Conservation (phyloP, 1,140 invertebrate species). For the Drosophila kohkoa region DNA sequence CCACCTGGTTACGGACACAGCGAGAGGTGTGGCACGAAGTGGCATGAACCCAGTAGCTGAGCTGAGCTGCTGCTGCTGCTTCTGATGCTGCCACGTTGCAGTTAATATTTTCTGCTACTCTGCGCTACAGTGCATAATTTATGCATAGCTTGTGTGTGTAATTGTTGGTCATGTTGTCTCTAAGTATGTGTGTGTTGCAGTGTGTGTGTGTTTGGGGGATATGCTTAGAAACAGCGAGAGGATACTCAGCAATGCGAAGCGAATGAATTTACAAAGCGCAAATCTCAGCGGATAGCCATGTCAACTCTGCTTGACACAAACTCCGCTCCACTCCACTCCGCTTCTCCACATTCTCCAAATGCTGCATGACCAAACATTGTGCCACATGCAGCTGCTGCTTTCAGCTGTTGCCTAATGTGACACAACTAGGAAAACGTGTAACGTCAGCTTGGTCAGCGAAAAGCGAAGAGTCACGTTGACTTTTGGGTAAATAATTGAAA, state of each 20-base stretch:
- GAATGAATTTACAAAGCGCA: slow-evolving; percentile 62
- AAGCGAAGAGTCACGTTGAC: slow-evolving; percentile 14
- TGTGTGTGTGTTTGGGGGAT: slow-evolving; percentile 36
- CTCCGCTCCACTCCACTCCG: slow-evolving; percentile 11
- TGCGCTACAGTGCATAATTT: slow-evolving; percentile 75
- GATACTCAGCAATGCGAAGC: slow-evolving; percentile 17
- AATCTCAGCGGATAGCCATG: slow-evolving; percentile 56
- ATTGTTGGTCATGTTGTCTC: slow-evolving; percentile 10
- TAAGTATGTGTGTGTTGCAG: slow-evolving; percentile 15
- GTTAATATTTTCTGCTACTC: slow-evolving; percentile 78
- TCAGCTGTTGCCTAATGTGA: slow-evolving; percentile 29
- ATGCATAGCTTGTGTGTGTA: slow-evolving; percentile 52
- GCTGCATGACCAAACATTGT: slow-evolving; percentile 23
- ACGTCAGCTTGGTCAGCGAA: slow-evolving; percentile 42
- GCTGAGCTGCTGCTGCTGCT: too few relatives aligned
- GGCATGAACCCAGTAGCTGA: background rate
- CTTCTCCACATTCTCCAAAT: slow-evolving; percentile 37
- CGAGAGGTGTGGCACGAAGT: slow-evolving; percentile 6
- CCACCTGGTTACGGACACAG: slow-evolving; percentile 51
- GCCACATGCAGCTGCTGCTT: slow-evolving; percentile 1
- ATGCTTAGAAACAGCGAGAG: slow-evolving; percentile 44
- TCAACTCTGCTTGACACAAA: slow-evolving; percentile 45
- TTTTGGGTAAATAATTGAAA: slow-evolving; percentile 39
- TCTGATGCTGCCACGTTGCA: slow-evolving; percentile 51
- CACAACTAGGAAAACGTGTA: slow-evolving; percentile 13